Evolutionary conservation across 2,797 vertebrate species (phyloP), one percentile per base, ranked within the genome.

Genomic region (Limnodromus scolopaceus): DNA sequence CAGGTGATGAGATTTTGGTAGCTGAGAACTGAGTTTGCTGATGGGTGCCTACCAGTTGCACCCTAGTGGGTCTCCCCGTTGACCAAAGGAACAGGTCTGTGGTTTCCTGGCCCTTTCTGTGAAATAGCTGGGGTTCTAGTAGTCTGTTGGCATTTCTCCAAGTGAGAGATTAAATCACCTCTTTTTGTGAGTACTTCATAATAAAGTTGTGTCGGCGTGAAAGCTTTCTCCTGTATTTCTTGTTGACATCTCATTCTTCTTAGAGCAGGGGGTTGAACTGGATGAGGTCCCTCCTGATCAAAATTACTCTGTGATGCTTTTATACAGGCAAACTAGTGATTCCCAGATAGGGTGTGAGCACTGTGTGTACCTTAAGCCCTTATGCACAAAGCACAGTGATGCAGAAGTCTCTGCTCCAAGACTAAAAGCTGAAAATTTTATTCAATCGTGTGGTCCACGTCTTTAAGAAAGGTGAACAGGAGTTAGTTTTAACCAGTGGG

Each of bases 401-500:
- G 64, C 23, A 68, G 27, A 87, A 91, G 9, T 14, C 34, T 36
- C 0, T 49, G 34, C 55, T 69, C 11, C 16, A 54, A 54, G 41
- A n/a, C 19, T 43, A 41, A 68, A 71, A 75, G 13, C 41, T 87
- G 57, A 27, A 70, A 57, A 43, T 71, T 38, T 68, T 43, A 46
- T 3, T 64, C 19, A 45, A 0, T 74, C 5, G 1, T 20, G 23
- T 57, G 30, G 23, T 24, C 18, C 4, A 3, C 22, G 39, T 27
- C 15, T 65, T 71, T 53, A 49, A 68, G 39, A 57, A 36, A 57
- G 49, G 45, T 65, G n/a, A 78, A 34, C 13, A 28, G 38, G 58
- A 84, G 16, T 34, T 91, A 28, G 2, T 51, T 92, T 89, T 70
- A 83, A 57, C 7, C 34, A 32, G 41, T 43, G 54, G 17, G 15